Evolutionary conservation across 1,140 invertebrate species (phyloP), one percentile per base, ranked within the genome.

Genomic region (Zophobas atratus): DNA sequence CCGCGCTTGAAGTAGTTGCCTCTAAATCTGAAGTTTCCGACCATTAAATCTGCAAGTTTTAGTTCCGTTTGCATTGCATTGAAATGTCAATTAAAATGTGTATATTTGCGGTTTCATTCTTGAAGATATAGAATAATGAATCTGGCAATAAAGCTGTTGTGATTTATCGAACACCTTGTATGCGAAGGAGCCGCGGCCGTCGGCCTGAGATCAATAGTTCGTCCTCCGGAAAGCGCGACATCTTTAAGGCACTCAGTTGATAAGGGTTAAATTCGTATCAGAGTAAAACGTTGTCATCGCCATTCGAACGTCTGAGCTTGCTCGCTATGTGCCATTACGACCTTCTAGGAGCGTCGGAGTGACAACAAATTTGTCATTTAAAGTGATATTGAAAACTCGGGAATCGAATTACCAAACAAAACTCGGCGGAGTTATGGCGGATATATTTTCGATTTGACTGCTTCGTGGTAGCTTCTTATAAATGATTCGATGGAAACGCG

Each of bases 261-360:
- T 88, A 88, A 88, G 87, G 86, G 86, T 88, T 88, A 88, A 88
- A 88, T 88, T 88, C 84, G 84, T 86, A 87, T 83, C 85, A 85
- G 84, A 82, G 81, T 84, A 72, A 79, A 79, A 77, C 70, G 78
- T 73, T 77, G 78, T 79, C 78, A 73, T 80, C 81, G 79, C 76
- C 56, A 79, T 70, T 63, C 36, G 46, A 53, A 75, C 72, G 49
- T 35, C 51, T 2, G n/a, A 51, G 49, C 60, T 41, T 6, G n/a
- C 20, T 39, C n/a, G 32, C 38, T 39, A 36, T 67, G 20, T 67
- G 60, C 60, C 60, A 67, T 67, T 67, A 67, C 39, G 60, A 67
- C 60, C 36, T 63, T 63, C 35, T 34, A 39, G 57, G 36, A 39
- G 33, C 36, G 57, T 67, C 60, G 39, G 60, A 67, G 36, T 67